A percentile compares a stretch with the other conserved stretches of the same genome.
Evolutionary conservation across 1,140 invertebrate genomes (phyloP).

Genomic region (Stegodyphus dumicola): DNA sequence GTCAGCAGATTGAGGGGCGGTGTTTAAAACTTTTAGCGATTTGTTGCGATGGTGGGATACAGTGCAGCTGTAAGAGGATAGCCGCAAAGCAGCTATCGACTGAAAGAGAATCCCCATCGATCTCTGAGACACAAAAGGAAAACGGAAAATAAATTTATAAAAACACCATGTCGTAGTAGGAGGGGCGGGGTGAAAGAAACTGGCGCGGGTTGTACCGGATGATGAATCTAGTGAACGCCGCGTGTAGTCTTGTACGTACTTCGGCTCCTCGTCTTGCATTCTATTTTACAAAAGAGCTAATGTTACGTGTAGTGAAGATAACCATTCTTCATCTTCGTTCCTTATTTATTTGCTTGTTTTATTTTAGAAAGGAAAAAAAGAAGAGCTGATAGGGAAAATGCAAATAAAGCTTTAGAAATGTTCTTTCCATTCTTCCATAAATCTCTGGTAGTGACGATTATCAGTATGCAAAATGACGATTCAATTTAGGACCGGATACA

Average conservation of each 20-base stretch:
- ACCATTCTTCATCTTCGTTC: not conserved
- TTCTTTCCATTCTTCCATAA: too few species aligned
- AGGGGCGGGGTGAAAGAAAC: constrained; percentile 4
- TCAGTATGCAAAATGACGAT: too few species aligned
- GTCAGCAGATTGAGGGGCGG: constrained; percentile 35
- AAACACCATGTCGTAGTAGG: constrained; percentile 4
- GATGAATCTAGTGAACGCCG: constrained; percentile 23
- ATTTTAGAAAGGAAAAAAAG: not conserved
- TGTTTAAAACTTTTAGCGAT: constrained; percentile 51
- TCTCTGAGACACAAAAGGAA: constrained; percentile 3
- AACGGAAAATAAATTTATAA: constrained; percentile 25
- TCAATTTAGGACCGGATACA: too few species aligned
- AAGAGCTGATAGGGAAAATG: not conserved
- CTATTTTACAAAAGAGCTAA: constrained; percentile 20
- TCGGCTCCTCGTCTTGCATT: constrained; percentile 5
- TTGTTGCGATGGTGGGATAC: constrained; percentile 29
- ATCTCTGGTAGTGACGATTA: too few species aligned
- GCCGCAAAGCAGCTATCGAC: constrained; percentile 31
- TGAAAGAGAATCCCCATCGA: constrained; percentile 28
- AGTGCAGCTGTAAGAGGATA: constrained; percentile 10
- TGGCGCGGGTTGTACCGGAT: not conserved
- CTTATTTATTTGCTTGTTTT: constrained; percentile 6
- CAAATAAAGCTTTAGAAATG: not conserved
- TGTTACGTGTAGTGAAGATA: constrained; percentile 3
- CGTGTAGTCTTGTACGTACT: constrained; percentile 10